Evolutionary conservation across 2,797 vertebrate species (phyloP), one percentile per base, ranked within the genome.

Genomic region (Tauraco hartlaubi): DNA sequence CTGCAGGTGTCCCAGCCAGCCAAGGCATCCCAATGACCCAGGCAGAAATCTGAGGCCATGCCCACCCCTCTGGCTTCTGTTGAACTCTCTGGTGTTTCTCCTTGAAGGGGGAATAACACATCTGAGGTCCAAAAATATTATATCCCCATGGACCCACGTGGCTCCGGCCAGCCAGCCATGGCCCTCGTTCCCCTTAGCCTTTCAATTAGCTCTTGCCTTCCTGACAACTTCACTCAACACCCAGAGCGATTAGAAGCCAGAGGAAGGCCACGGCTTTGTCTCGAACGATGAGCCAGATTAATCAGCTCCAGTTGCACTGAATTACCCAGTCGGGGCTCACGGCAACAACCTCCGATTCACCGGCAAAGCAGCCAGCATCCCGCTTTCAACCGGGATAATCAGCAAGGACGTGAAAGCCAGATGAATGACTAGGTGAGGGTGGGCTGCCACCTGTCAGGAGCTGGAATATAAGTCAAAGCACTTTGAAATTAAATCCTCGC

Each of bases 271-370:
- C 12, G 15, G 92, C 89, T 96, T 96, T 96, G 92, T 96, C 89
- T 91, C 41, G 19, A 82, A 20, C 6, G 88, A 96, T 89, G 92
- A 97, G 81, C 84, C 84, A 91, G 94, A 96, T 96, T 95, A 97
- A 96, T 92, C 95, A 92, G 94, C 92, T 96, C 92, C 94, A 87
- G 87, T 96, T 96, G 91, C 91, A 94, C 75, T 83, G 94, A 96
- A 93, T 87, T 89, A 87, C 77, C 78, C 87, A 49, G 93, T 19
- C 12, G 2, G 80, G 77, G 86, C 94, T 89, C 86, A 22, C 56
- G 39, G 94, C 61, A 81, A 76, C 90, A 93, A 56, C 88, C 81
- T 82, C 63, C 51, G 16, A 88, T 56, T 71, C 87, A 79, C 21
- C 33, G 2, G 86, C 67, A 25, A 11, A 66, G 86, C 74, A 88